Percentiles rank a stretch among this genome's conserved stretches.
Evolutionary conservation across 1,140 invertebrate genomes (phyloP).

Genomic region (Dinoponera quadriceps): DNA sequence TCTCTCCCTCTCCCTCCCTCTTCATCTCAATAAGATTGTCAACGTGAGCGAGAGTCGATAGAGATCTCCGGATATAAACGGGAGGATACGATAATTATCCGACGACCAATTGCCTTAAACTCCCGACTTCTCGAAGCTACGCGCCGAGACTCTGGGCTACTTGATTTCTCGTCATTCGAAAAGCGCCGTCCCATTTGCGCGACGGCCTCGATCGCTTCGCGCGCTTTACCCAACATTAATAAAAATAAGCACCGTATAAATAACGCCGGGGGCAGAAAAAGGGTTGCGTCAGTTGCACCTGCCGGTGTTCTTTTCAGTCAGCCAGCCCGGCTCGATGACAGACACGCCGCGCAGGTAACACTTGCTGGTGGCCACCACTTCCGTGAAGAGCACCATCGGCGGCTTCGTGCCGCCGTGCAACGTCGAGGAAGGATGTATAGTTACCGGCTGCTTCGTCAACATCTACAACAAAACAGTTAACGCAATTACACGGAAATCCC

Average conservation of each 20-base stretch:
- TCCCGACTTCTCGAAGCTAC: no score
- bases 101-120: no score
- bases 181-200: background rate
- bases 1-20: background rate
- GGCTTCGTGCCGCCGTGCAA: conserved; percentile 91
- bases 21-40: conserved; percentile 14
- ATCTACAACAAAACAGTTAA: conserved; percentile 81
- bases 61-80: background rate
- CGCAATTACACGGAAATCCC: conserved; percentile 62
- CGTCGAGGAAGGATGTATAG: conserved; percentile 94
- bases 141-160: no score
- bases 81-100: no score
- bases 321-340: conserved; percentile 91
- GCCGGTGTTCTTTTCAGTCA: conserved; percentile 80
- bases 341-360: conserved; percentile 93
- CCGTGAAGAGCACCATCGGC: conserved; percentile 94
- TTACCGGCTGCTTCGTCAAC: conserved; percentile 88
- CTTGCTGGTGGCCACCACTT: conserved; percentile 94
- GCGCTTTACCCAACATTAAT: conserved; percentile 12
- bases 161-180: background rate
- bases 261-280: conserved; percentile 26
- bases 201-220: conserved; percentile 24
- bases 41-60: background rate
- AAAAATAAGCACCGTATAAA: conserved; percentile 50
- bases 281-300: conserved; percentile 61